Evolutionary conservation across 1,140 invertebrate genomes (phyloP).

Genomic region (Microplitis demolitor): DNA sequence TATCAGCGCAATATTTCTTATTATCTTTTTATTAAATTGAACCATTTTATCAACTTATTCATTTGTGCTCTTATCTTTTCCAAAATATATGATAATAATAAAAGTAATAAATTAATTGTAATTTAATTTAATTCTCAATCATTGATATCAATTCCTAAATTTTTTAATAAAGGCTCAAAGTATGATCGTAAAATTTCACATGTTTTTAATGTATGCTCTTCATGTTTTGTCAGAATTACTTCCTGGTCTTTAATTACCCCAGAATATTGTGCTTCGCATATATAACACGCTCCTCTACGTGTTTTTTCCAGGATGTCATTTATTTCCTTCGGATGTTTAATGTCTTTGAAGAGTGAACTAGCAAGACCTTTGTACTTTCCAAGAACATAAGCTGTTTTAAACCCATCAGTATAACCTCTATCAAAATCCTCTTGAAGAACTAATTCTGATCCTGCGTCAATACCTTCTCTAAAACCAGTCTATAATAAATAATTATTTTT

Average conservation of each 20-base stretch:
- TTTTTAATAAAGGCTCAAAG: conserved; percentile 39
- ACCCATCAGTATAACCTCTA: conserved; percentile 63
- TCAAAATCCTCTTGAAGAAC: conserved; percentile 66
- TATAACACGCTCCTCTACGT: conserved; percentile 47
- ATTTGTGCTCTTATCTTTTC: not conserved
- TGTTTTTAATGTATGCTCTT: conserved; percentile 32
- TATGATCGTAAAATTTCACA: conserved; percentile 39
- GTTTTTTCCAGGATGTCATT: conserved; percentile 41
- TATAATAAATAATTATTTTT: conserved; percentile 39
- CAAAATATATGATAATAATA: not conserved
- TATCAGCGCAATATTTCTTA: conserved; percentile 12
- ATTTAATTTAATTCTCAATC: not conserved
- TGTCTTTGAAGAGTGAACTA: conserved; percentile 24
- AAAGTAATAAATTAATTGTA: not conserved
- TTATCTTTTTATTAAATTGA: conserved; percentile 22
- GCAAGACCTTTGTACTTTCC: conserved; percentile 57
- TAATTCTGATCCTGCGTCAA: conserved; percentile 59
- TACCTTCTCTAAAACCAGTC: conserved; percentile 65
- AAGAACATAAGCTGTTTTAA: conserved; percentile 59
- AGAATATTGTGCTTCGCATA: conserved; percentile 39
- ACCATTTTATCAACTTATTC: not conserved
- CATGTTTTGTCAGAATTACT: conserved; percentile 29
- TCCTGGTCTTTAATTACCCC: not conserved
- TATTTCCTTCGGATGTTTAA: conserved; percentile 42
- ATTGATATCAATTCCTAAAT: conserved; percentile 19